Base-by-base conservation (phyloP, 2,888 invertebrate genomes). In the Napeogenes inachia region DNA sequence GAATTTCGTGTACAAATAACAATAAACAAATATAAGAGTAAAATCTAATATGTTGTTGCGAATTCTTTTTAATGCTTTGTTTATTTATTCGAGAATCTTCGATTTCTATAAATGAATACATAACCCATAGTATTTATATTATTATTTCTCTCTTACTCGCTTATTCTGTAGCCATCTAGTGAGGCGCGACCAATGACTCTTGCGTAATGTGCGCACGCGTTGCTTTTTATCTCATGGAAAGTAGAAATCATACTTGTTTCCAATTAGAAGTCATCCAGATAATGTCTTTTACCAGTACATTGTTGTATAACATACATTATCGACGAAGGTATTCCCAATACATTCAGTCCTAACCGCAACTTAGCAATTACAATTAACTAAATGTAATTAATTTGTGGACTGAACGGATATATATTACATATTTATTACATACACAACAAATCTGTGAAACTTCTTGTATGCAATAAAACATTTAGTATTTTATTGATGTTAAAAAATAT, bases 141-240 rank as follows among this genome's bases (percentile, higher is more conserved):
- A 42, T 10, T 42, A 42, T 42, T 50, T 30, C n/a, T 60, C 35
- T 55, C 45, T 8, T 55, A 56, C 5, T 33, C 57, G 45, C 57
- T 13, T 5, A 6, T 54, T 65, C 60, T 30, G 56, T 10, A 46
- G 61, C 59, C 58, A 21, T 32, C 45, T 35, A 38, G 46, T 59
- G 59, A 57, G 59, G 59, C 57, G 46, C 47, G 59, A 63, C 62
- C 60, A 68, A 59, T 61, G 64, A 56, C 66, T 56, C 56, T 68
- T 69, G 62, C 63, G 63, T 62, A 65, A 69, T 63, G 54, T 45
- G 60, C 50, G 60, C 66, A 65, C 66, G 66, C 64, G 63, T 60
- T 45, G 45, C 55, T 60, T 68, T 66, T 64, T 65, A 65, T 63
- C 68, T 62, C 53, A 50, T 68, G 61, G 69, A 69, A 69, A 68